These are phyloP conservation scores for Brotula barbata DNA, from an alignment of 2,797 vertebrate species.

Conservation along the genomic window DNA sequence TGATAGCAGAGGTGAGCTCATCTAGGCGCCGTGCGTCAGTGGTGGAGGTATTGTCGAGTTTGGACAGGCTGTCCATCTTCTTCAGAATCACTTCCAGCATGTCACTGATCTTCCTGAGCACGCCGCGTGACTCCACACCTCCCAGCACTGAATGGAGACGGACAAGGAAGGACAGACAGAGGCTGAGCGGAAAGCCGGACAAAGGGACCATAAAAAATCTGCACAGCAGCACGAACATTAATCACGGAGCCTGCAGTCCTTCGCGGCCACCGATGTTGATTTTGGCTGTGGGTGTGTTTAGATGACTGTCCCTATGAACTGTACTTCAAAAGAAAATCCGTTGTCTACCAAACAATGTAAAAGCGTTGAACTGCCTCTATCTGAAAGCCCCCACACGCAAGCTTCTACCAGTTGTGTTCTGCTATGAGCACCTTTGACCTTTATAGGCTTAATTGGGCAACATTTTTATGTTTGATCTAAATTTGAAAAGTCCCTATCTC, in stretches of 20 bases:
- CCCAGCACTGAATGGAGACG: constrained; percentile 82
- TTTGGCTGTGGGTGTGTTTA: constrained; percentile 31
- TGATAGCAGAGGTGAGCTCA: constrained; percentile 79
- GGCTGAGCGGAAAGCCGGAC: constrained; percentile 36
- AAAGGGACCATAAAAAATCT: constrained; percentile 11
- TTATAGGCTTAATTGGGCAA: too few species aligned
- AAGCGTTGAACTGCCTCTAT: constrained; percentile 2
- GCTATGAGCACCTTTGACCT: neutral
- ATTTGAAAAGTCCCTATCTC: too few species aligned
- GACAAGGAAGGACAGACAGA: constrained; percentile 17
- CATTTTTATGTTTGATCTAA: too few species aligned
- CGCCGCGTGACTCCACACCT: constrained; percentile 86
- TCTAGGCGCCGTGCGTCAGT: constrained; percentile 82
- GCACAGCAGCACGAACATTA: constrained; percentile 24
- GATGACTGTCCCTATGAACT: constrained; percentile 27
- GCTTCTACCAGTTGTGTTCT: neutral
- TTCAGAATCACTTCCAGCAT: constrained; percentile 93
- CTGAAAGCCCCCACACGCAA: constrained; percentile 6
- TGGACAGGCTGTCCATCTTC: constrained; percentile 88
- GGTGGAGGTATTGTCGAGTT: constrained; percentile 85
- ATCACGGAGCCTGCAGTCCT: constrained; percentile 35
- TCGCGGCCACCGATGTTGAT: constrained; percentile 28
- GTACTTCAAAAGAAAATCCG: constrained; percentile 29
- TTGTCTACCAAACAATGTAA: constrained; percentile 14
- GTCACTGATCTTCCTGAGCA: constrained; percentile 91